Evolutionary conservation across 2,797 vertebrate species (phyloP).

Genomic region (Platalea minor): DNA sequence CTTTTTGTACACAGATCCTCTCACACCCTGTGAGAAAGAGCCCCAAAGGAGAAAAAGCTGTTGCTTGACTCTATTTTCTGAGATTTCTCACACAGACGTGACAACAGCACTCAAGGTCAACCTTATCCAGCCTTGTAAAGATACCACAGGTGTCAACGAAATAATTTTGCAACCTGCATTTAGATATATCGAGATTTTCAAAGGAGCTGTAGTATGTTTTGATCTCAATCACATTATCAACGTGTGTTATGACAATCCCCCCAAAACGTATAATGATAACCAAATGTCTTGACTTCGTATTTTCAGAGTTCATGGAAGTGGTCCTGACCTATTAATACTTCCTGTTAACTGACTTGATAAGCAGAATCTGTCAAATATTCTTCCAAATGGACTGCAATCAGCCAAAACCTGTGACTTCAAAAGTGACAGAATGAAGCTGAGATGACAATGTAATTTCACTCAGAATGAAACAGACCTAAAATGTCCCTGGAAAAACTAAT

Average conservation of each 20-base stretch:
- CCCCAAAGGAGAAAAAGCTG: not conserved
- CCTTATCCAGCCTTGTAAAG: not conserved
- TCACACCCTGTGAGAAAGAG: not conserved
- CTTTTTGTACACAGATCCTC: not conserved
- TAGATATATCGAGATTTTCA: not conserved
- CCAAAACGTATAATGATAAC: not conserved
- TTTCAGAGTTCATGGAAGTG: not conserved
- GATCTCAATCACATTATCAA: not conserved
- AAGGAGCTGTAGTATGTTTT: not conserved
- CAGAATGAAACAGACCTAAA: not conserved
- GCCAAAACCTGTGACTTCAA: not conserved
- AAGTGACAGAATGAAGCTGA: not conserved
- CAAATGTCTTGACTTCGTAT: not conserved
- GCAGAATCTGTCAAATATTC: not conserved
- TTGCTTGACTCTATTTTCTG: not conserved
- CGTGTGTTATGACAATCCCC: not conserved
- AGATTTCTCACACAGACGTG: not conserved
- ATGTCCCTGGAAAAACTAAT: not conserved
- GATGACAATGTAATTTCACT: not conserved
- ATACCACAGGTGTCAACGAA: not conserved
- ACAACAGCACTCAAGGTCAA: not conserved
- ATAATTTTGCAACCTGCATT: not conserved
- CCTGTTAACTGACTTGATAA: not conserved
- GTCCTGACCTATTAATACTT: not conserved
- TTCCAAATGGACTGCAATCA: not conserved